Evolutionary conservation across 2,888 invertebrate species (phyloP).

Genomic region (Meiosimyza platycephala): DNA sequence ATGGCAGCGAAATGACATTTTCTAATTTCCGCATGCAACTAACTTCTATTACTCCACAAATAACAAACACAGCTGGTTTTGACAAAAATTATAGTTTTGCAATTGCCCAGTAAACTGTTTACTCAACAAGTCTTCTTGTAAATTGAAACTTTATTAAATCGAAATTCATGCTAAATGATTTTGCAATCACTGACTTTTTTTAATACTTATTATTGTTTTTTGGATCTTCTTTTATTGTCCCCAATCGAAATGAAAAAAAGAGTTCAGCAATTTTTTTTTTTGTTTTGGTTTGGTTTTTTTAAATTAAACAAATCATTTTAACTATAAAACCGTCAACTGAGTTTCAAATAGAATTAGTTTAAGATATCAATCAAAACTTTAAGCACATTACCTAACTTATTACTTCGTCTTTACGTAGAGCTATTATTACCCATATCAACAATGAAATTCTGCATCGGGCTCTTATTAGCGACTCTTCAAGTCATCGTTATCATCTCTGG

Average conservation of each 20-base stretch:
- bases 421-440: not conserved
- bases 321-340: conserved; percentile 17
- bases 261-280: conserved; percentile 16
- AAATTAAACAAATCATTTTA: not conserved
- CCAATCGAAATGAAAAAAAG: conserved; percentile 1
- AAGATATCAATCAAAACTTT: conserved; percentile 11
- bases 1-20: too few species aligned
- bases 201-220: not conserved
- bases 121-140: too few species aligned
- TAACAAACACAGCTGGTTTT: too few species aligned
- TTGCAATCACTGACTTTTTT: not conserved
- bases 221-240: not conserved
- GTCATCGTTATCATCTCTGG: conserved; percentile 36
- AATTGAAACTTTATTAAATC: too few species aligned
- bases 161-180: not conserved
- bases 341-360: conserved; percentile 8
- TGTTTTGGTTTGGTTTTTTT: not conserved
- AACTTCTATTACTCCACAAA: too few species aligned
- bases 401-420: not conserved
- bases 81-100: too few species aligned
- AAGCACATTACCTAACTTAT: not conserved
- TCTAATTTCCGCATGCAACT: too few species aligned
- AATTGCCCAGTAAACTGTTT: too few species aligned
- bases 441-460: conserved; percentile 17
- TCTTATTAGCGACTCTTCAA: conserved; percentile 3